Evolutionary conservation across 2,888 invertebrate genomes (phyloP), one percentile per base, ranked within the genome.

Genomic region (Coelinius sp.): DNA sequence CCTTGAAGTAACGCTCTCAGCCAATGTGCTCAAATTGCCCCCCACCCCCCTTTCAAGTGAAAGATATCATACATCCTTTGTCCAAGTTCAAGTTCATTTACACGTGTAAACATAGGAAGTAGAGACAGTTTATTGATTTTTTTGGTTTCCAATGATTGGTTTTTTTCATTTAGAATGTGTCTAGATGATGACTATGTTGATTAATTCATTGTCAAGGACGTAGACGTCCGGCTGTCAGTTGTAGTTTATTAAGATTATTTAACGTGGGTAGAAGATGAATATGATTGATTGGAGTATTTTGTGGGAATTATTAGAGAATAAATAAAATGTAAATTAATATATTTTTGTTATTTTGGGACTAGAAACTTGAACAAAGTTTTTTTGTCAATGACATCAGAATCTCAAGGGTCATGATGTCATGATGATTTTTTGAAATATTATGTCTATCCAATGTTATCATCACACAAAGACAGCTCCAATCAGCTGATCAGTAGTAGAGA

Each of bases 1-100:
- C 71, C 71, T 71, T 71, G 71, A 70, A 53, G 52, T 53, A 27
- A 25, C 25, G 66, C 66, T 38, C 35, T 35, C 7, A 64, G 38
- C 63, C 52, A 27, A 56, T 35, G 63, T 77, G 75, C 75, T 73
- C 73, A 76, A 73, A 73, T 75, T 77, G 4, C 70, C 68, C 27
- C 31, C n/a, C n/a, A n/a, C n/a, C n/a, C n/a, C n/a, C n/a, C n/a
- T n/a, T n/a, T n/a, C 44, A 20, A 14, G 41, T 41, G 35, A 31
- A 12, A 31, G 46, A 44, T 27, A 65, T 65, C 70, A 68, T 68
- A 38, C 31, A n/a, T 35, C 35, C 59, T 59, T 59, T 59, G 59
- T 59, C 46, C 49, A 76, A 76, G 77, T 77, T 77, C 77, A 77
- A 77, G 76, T 75, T 76, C 74, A 76, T 25, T 41, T 41, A 64